These are phyloP conservation scores for Cotesia congregata DNA, from an alignment of 2,888 invertebrate species.

Conservation along the genomic window DNA sequence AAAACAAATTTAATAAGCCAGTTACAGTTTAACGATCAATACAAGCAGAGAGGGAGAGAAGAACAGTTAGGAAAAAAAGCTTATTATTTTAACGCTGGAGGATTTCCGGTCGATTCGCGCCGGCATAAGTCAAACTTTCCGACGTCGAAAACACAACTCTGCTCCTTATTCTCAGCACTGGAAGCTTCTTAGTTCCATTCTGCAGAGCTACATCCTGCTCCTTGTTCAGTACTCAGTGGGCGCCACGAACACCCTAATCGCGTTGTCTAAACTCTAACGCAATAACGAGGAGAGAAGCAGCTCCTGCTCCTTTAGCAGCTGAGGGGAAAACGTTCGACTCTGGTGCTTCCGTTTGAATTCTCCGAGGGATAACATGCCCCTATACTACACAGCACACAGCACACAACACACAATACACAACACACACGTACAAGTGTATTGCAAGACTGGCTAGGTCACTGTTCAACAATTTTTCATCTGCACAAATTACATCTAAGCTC, in stretches of 20 bases:
- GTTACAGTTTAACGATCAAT: background rate
- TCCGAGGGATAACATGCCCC: constrained; percentile 27
- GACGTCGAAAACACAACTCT: background rate
- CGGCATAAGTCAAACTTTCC: constrained; percentile 32
- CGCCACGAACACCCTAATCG: constrained; percentile 32
- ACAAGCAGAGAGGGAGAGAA: background rate
- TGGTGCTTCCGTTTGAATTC: constrained; percentile 40
- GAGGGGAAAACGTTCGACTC: constrained; percentile 36
- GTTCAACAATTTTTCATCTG: constrained; percentile 30
- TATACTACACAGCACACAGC: background rate
- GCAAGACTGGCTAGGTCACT: constrained; percentile 37
- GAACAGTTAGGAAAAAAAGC: constrained; percentile 1
- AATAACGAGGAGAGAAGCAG: constrained; percentile 33
- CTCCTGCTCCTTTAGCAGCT: background rate
- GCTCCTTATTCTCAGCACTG: background rate
- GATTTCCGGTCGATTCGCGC: constrained; percentile 40
- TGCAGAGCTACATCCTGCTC: background rate
- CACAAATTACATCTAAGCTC: constrained; percentile 10
- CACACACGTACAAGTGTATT: constrained; percentile 6
- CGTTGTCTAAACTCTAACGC: constrained; percentile 43
- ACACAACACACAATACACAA: no score
- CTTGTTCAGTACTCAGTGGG: background rate
- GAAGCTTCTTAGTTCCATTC: background rate
- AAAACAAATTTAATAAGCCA: background rate
- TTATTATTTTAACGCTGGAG: constrained; percentile 41